A percentile compares a stretch with the other conserved stretches of the same genome.
These are phyloP conservation scores for Diglossa cyanea DNA, from an alignment of 2,797 vertebrate species.

Conservation along the genomic window DNA sequence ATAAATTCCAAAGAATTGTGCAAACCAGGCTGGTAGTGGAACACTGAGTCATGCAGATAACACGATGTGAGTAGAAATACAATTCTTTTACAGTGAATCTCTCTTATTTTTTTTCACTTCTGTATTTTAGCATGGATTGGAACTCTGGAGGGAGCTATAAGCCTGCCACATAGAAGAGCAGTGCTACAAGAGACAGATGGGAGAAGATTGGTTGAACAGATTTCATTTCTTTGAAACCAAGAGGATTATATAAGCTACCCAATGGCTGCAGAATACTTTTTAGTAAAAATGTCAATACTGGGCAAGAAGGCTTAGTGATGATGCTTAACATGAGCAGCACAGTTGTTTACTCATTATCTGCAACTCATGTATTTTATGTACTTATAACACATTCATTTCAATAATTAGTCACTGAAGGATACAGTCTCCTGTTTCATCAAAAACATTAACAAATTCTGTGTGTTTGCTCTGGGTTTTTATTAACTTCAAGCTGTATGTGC, in stretches of 20 bases:
- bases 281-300: not conserved
- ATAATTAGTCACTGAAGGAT: not conserved
- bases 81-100: not conserved
- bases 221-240: slow-evolving; percentile 41
- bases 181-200: not conserved
- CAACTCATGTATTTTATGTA: not conserved
- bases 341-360: not conserved
- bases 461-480: not conserved
- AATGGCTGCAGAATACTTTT: not conserved
- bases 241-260: slow-evolving; percentile 1
- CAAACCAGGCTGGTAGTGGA: not conserved
- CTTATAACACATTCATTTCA: not conserved
- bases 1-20: not conserved
- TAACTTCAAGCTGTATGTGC: not conserved
- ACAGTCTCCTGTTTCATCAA: not conserved
- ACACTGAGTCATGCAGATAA: not conserved
- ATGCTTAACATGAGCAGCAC: not conserved
- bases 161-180: not conserved
- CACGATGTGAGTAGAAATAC: not conserved
- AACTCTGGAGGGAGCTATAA: slow-evolving; percentile 57
- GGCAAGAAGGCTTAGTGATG: not conserved
- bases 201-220: not conserved
- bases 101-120: not conserved
- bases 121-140: not conserved
- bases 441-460: not conserved